Conservation (phyloP, 2,113 vertebrate genomes). For the Triplophysa rosa region DNA sequence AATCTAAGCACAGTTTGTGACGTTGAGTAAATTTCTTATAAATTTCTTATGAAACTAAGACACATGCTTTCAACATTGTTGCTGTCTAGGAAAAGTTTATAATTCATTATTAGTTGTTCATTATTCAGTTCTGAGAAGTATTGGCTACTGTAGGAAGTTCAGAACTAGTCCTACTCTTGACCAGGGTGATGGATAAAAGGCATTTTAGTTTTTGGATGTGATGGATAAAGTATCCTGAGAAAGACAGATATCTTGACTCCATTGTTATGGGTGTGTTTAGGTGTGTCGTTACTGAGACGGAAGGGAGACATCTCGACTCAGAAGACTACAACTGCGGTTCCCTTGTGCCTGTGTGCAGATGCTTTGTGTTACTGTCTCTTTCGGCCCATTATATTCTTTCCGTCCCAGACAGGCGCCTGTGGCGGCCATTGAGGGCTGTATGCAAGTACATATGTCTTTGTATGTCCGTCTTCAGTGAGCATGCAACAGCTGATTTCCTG, state of each 20-base stretch:
- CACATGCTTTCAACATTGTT: too few species aligned
- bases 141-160: too few species aligned
- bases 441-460: slow-evolving; percentile 30
- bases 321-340: slow-evolving; percentile 36
- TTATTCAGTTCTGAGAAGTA: too few species aligned
- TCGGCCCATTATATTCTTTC: slow-evolving; percentile 52
- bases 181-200: background rate
- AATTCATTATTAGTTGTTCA: too few species aligned
- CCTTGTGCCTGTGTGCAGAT: slow-evolving; percentile 25
- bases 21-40: too few species aligned
- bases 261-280: slow-evolving; percentile 31
- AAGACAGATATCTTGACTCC: slow-evolving; percentile 19
- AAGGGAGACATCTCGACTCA: slow-evolving; percentile 33
- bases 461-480: slow-evolving; percentile 41
- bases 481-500: slow-evolving; percentile 55
- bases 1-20: too few species aligned
- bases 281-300: slow-evolving; percentile 19
- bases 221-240: background rate
- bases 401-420: slow-evolving; percentile 41
- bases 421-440: slow-evolving; percentile 34
- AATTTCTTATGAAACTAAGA: too few species aligned
- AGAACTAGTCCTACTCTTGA: background rate
- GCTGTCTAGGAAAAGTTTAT: too few species aligned
- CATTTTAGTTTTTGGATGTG: background rate
- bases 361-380: slow-evolving; percentile 43